Percentiles rank a stretch among this genome's conserved stretches.
Conservation (phyloP, 30 jellyfish, hydroid and myxozoan species). For the Hydractinia echinata region DNA sequence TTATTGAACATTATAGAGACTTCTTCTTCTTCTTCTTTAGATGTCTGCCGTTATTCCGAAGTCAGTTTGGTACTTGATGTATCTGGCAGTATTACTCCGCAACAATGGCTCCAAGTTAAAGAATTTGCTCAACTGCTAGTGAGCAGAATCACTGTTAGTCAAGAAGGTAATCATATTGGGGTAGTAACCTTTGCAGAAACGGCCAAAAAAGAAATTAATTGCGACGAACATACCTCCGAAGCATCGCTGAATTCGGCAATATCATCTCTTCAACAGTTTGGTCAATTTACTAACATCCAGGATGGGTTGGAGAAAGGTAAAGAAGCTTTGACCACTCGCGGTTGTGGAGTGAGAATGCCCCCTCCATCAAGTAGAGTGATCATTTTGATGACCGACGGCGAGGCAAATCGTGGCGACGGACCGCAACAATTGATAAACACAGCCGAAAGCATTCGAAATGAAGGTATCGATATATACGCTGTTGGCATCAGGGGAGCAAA, state of each 20-base stretch:
- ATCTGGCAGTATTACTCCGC: conserved; percentile 16
- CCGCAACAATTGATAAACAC: background rate
- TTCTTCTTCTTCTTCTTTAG: background rate
- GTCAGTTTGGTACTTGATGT: conserved; percentile 18
- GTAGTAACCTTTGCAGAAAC: conserved; percentile 4
- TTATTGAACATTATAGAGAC: too few species aligned
- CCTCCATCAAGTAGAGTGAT: conserved; percentile 14
- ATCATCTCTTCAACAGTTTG: background rate
- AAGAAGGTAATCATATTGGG: background rate
- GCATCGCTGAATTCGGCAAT: background rate
- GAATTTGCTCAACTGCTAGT: background rate
- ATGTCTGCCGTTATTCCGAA: conserved; percentile 7
- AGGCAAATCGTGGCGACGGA: conserved; percentile 27
- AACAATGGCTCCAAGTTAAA: background rate
- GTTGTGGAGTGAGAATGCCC: conserved; percentile 5
- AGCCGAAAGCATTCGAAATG: background rate
- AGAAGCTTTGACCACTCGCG: background rate
- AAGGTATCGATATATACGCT: conserved; percentile 15
- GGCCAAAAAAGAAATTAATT: background rate
- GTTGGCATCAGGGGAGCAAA: conserved; percentile 19
- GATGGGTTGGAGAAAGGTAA: conserved; percentile 23
- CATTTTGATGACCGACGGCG: conserved; percentile 19
- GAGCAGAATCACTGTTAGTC: background rate
- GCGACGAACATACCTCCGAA: background rate
- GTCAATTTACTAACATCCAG: conserved; percentile 1